phyloP scores from a whole-genome alignment of 2,113 vertebrate genomes.

The Trematocara unimaculatum region DNA sequence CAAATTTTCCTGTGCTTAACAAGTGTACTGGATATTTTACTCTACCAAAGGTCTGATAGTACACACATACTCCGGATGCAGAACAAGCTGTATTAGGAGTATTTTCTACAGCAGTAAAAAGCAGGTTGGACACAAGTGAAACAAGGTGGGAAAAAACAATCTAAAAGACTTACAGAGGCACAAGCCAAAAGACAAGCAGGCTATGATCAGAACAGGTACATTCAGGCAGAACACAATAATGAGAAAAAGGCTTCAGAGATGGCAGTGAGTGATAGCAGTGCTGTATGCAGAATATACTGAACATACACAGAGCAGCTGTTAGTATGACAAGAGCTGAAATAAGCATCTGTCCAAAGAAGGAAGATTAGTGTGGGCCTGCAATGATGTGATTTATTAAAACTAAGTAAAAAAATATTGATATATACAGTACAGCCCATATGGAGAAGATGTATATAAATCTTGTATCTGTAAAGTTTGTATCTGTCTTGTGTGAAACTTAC shows the following conservation, averaged over 20 bases:
- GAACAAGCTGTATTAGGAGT: background rate
- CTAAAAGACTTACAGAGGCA: background rate
- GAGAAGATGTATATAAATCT: background rate
- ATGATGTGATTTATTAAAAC: background rate
- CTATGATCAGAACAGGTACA: background rate
- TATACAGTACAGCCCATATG: background rate
- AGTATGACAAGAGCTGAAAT: background rate
- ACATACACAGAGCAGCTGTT: background rate
- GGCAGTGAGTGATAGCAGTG: background rate
- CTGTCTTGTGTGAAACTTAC: background rate
- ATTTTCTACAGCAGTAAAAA: background rate
- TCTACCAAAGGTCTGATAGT: background rate
- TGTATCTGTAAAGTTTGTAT: background rate
- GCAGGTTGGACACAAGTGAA: background rate
- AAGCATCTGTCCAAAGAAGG: background rate
- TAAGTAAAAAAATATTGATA: background rate
- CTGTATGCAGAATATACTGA: background rate
- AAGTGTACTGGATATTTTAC: background rate
- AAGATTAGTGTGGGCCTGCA: background rate
- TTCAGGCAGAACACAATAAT: background rate
- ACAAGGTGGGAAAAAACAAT: background rate
- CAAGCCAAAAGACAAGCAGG: background rate
- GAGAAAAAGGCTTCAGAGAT: background rate
- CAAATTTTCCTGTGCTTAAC: background rate
- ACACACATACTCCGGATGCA: accelerated